Base-by-base conservation (phyloP, 1,140 invertebrate genomes). In the Drosophila kikkawai region DNA sequence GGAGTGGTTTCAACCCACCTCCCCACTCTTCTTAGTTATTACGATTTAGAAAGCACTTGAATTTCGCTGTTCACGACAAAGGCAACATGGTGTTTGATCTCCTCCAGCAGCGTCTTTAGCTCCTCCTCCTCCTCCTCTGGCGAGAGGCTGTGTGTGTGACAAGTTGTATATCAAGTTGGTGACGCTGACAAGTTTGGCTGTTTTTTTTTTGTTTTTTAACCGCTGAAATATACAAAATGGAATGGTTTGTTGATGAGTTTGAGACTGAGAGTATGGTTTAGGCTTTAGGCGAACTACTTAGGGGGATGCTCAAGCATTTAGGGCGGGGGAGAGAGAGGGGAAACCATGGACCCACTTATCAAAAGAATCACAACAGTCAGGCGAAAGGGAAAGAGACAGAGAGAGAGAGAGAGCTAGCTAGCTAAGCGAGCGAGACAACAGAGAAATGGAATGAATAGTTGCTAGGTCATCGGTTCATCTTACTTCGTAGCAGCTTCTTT, bases 21-120 rank as follows among this genome's bases (percentile, higher is more conserved):
- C 29, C 42, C 29, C 41, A 17, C 41, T 26, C 19, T 41, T 67
- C 51, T 57, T 78, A 67, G 63, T 11, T 7, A 47, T 26, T 78
- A 57, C 42, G 34, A 47, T 79, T 64, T 75, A 82, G 83, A 86
- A 86, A 86, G 79, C 83, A 86, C 83, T 86, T 87, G 70, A 86
- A 82, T 82, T 81, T 81, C 42, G 55, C 70, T 68, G 65, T 68
- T 70, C 37, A 53, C 74, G 67, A 75, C 65, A 86, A 86, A 86
- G 83, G 83, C 83, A 86, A 87, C 83, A 48, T 86, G 79, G 83
- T 86, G 82, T 73, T 85, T 22, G 22, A 69, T 69, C 67, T 44
- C 13, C 37, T 39, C 45, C 68, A 37, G 37, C 44, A 39, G 53
- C 53, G 36, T 56, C 53, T 37, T 22, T 4, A 11, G 51, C 51